A percentile compares a stretch with the other conserved stretches of the same genome.
These are phyloP conservation scores for Dromiciops gliroides DNA, from an alignment of 2,113 vertebrate species.

Conservation along the genomic window DNA sequence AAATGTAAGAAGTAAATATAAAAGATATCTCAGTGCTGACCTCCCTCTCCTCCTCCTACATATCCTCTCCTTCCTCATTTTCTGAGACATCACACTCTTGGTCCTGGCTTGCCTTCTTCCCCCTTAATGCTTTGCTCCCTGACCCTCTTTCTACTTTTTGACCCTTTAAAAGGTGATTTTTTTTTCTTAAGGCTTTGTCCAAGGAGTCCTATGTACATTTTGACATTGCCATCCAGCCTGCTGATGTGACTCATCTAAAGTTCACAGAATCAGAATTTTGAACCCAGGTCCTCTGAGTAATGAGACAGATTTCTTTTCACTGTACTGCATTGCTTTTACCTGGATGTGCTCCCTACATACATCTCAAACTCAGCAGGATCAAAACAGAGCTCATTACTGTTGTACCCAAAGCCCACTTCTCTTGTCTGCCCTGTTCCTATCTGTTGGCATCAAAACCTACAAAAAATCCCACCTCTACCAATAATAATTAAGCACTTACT, in stretches of 20 bases:
- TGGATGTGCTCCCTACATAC: not conserved
- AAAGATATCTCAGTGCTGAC: no score
- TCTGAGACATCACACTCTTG: not conserved
- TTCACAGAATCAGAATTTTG: no score
- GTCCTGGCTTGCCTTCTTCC: accelerated
- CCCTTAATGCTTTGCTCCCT: not conserved
- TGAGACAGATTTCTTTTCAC: no score
- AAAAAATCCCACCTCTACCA: no score
- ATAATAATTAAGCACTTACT: no score
- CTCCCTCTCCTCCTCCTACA: not conserved
- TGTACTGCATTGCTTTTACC: not conserved
- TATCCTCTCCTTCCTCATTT: not conserved
- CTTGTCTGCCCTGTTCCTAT: not conserved
- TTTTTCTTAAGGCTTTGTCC: not conserved
- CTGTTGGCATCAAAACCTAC: not conserved
- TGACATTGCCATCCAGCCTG: not conserved
- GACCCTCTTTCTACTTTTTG: not conserved
- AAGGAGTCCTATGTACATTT: not conserved
- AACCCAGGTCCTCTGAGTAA: no score
- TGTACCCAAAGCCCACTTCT: not conserved
- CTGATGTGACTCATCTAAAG: no score
- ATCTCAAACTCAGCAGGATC: not conserved
- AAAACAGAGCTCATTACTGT: not conserved
- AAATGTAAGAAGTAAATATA: no score
- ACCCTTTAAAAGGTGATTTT: no score